These are phyloP conservation scores for Lophotriccus pileatus DNA, from an alignment of 2,797 vertebrate genomes.

Conservation along the genomic window DNA sequence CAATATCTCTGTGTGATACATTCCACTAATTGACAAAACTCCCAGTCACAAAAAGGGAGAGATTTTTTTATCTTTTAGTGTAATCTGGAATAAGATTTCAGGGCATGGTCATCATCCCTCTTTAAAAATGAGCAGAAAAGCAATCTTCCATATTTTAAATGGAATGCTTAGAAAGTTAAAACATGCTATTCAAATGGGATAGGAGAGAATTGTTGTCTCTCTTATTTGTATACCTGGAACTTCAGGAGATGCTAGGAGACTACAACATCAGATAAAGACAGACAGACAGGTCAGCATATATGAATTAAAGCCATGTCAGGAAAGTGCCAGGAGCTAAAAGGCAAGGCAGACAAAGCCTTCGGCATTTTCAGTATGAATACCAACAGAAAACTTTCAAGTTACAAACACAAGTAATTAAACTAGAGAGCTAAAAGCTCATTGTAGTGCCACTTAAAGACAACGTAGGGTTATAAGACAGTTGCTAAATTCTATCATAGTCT, in stretches of 20 bases:
- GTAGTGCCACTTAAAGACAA: neutral
- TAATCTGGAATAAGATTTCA: neutral
- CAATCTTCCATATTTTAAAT: neutral
- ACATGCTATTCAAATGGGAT: neutral
- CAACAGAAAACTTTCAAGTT: neutral
- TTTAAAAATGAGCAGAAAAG: neutral
- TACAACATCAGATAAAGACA: neutral
- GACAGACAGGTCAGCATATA: neutral
- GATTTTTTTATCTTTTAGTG: neutral
- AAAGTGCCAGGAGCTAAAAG: neutral
- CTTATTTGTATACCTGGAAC: neutral
- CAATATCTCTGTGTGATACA: neutral
- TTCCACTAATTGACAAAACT: neutral
- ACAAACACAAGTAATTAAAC: neutral
- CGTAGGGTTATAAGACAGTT: neutral
- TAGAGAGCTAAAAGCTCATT: neutral
- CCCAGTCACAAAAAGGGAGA: neutral
- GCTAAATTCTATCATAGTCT: neutral
- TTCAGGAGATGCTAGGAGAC: neutral
- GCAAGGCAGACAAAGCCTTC: neutral
- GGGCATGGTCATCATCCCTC: neutral
- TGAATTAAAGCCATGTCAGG: neutral
- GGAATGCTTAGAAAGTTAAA: neutral
- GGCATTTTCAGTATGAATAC: neutral
- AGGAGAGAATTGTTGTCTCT: neutral